Conservation (phyloP, 2,797 vertebrate species). For the Micrastur ruficollis region DNA sequence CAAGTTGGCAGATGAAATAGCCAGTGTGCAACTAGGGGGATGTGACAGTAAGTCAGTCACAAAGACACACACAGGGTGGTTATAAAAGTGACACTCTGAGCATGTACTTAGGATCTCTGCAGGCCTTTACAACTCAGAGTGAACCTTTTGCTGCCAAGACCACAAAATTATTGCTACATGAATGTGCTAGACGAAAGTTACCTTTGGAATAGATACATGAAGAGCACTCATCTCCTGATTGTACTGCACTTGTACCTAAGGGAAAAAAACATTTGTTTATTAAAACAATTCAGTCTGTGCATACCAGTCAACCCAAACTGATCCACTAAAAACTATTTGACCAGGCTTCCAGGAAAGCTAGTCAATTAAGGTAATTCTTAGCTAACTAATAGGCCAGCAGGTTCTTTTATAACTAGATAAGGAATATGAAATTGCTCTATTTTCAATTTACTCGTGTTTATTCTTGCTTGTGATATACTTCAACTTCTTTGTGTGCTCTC, state of each 20-base stretch:
- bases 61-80: not conserved
- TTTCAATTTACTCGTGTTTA: not conserved
- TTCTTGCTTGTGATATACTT: not conserved
- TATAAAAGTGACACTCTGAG: not conserved
- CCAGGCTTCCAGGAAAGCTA: not conserved
- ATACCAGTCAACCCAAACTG: not conserved
- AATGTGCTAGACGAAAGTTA: not conserved
- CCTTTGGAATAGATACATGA: not conserved
- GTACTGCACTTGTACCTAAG: not conserved
- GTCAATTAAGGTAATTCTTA: not conserved
- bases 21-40: not conserved
- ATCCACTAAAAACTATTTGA: not conserved
- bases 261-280: not conserved
- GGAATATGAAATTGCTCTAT: not conserved
- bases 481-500: not conserved
- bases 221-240: not conserved
- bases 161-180: not conserved
- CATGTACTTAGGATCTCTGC: not conserved
- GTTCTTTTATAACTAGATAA: not conserved
- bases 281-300: not conserved
- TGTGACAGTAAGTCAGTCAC: not conserved
- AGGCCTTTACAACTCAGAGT: not conserved
- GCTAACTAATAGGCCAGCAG: not conserved
- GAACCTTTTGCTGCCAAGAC: not conserved
- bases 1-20: not conserved